Base-by-base conservation (phyloP, 1,140 invertebrate genomes). In the Triops longicaudatus region DNA sequence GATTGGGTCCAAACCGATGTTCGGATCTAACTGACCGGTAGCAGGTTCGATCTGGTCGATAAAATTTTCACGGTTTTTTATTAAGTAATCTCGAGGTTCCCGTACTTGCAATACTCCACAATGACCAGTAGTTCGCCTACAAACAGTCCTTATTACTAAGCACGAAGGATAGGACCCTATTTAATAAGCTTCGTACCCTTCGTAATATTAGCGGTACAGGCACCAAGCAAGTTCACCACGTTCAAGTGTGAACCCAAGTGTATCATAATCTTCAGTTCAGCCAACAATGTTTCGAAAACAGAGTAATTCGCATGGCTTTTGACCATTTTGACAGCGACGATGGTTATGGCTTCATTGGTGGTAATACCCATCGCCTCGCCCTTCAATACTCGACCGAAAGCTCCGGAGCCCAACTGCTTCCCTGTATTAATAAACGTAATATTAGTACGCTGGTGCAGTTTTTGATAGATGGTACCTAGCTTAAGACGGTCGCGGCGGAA, bases 401-500 rank as follows among this genome's bases (percentile, higher is more conserved):
- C 86, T 76, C 87, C 87, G 76, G 86, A 84, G 12, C 87, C 87
- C 42, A 88, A 79, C 6, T 79, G 78, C 26, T 79, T 78, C 22
- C 80, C 80, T 83, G 27, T 41, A 79, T 73, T 28, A 42, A 77
- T 1, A 26, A 0, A n/a, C 1, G 22, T 9, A 22, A 27, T 26
- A 26, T n/a, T 43, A 9, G 4, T 26, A 43, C 1, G 2, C 2
- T 37, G 17, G 37, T 11, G 72, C 5, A 26, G n/a, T n/a, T n/a
- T 73, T 72, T 28, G 31, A 12, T 12, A n/a, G 26, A 50, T 50
- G 81, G 85, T 86, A 91, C 95, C 94, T 81, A 96, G 85, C 83
- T 91, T 90, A 1, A 98, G 85, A 84, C 90, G 90, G 74, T 95
- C 92, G 26, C 90, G 85, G 0, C 94, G 93, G 84, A 97, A 95